Base-by-base conservation (phyloP, 1,140 invertebrate genomes). In the Medauroidea extradentata region DNA sequence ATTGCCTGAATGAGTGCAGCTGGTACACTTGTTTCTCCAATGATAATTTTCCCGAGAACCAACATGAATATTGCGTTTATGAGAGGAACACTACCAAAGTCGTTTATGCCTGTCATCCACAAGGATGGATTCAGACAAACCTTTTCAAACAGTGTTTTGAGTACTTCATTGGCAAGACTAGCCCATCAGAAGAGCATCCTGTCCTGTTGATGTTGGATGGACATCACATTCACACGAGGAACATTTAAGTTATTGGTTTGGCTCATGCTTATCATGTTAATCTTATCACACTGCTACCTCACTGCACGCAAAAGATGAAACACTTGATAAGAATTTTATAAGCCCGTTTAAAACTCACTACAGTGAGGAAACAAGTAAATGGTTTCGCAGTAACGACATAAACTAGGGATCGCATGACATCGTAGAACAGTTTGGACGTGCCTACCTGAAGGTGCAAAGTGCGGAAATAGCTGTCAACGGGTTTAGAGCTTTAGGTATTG, bases 261-360 rank as follows among this genome's bases (percentile, higher is more conserved):
- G 56, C 56, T 7, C 9, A 38, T 19, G 23, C 14, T 38, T 5
- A 49, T 57, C 43, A 27, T 29, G 55, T 57, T 49, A 60, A 18
- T 19, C 41, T 55, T 25, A 41, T 55, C 18, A 23, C 19, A n/a
- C 34, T 55, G 39, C 53, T 14, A 13, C 70, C 73, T 24, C 73
- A 78, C 60, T 67, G 63, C n/a, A 71, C 68, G 3, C 69, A 76
- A 58, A 62, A 65, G 29, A 53, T 77, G 42, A 73, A 79, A 42
- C 73, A 73, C 60, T 75, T 11, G 73, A 76, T 49, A 64, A 68
- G n/a, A 50, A 64, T 29, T 72, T 75, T 53, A 74, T 75, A 68
- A 61, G 60, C 38, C 69, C 70, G 19, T 57, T 75, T 25, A 74
- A 68, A 54, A 69, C 62, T 2, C 70, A 67, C 54, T 76, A 73